phyloP scores from a whole-genome alignment of 2,797 vertebrate genomes.

The Setipinna tenuifilis region DNA sequence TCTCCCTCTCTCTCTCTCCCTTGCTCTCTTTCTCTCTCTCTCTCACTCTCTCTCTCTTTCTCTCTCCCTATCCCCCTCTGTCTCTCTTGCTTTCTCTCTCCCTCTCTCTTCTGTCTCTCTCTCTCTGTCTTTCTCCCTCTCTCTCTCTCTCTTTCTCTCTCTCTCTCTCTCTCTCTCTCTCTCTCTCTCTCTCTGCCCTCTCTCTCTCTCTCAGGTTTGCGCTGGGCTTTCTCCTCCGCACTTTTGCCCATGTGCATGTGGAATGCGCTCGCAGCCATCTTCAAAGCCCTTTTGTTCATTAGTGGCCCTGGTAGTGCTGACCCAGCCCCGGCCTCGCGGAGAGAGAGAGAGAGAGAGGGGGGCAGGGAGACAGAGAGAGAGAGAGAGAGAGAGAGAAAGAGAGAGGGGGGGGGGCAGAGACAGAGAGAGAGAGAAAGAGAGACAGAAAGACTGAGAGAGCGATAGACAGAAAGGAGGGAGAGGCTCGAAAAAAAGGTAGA shows the following conservation, averaged over 20 bases:
- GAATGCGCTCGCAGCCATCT: constrained; percentile 51
- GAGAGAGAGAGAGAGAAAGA: not conserved
- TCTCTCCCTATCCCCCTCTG: too few relatives aligned
- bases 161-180: too few relatives aligned
- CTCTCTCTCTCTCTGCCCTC: constrained; percentile 29
- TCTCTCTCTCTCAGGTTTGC: too few relatives aligned
- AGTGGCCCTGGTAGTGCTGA: constrained; percentile 61
- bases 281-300: constrained; percentile 73
- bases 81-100: too few relatives aligned
- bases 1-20: too few relatives aligned
- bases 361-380: constrained; percentile 31
- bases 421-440: not conserved
- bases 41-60: too few relatives aligned
- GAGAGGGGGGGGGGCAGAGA: too few relatives aligned
- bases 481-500: too few relatives aligned
- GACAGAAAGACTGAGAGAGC: constrained; percentile 40
- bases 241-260: constrained; percentile 35
- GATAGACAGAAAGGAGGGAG: constrained; percentile 41
- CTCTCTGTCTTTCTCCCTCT: not conserved
- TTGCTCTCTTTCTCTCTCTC: too few relatives aligned
- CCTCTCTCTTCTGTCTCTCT: not conserved
- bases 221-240: not conserved
- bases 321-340: constrained; percentile 57
- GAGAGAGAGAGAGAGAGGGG: constrained; percentile 50
- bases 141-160: not conserved